Evolutionary conservation across 2,888 invertebrate species (phyloP).

Genomic region (Ornithoptera alexandrae): DNA sequence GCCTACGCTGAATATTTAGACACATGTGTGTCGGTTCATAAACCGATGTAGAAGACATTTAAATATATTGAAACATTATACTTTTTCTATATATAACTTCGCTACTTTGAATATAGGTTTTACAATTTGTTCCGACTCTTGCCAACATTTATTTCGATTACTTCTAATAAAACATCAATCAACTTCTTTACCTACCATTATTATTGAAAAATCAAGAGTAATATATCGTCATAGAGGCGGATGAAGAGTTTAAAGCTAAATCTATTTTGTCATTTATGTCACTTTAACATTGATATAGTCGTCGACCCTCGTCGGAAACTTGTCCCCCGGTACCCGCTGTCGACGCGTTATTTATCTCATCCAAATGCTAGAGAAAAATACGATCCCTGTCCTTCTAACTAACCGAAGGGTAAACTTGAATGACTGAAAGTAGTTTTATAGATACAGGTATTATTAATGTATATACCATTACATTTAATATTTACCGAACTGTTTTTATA

Average conservation of each 20-base stretch:
- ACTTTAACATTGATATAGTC: slow-evolving; percentile 12
- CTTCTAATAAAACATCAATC: too few relatives aligned
- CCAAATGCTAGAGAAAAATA: slow-evolving; percentile 64
- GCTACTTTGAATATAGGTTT: not conserved
- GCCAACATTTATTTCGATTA: too few relatives aligned
- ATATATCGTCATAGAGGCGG: not conserved
- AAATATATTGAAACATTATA: not conserved
- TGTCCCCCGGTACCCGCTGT: slow-evolving; percentile 33
- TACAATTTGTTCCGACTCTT: not conserved
- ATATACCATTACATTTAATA: not conserved
- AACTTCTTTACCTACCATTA: too few relatives aligned
- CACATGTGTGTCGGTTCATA: not conserved
- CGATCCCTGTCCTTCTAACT: slow-evolving; percentile 10
- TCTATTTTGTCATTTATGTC: slow-evolving; percentile 14
- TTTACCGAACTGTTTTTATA: not conserved
- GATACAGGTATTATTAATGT: not conserved
- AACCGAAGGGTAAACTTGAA: not conserved
- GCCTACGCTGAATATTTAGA: not conserved
- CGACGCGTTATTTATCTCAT: slow-evolving; percentile 66
- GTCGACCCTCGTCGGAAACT: slow-evolving; percentile 10
- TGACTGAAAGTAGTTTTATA: not conserved
- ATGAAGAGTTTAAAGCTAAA: not conserved
- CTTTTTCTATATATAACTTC: not conserved
- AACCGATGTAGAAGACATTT: not conserved
- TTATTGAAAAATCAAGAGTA: too few relatives aligned